phyloP scores from a whole-genome alignment of 2,113 vertebrate genomes.

The Pluvianellus socialis region DNA sequence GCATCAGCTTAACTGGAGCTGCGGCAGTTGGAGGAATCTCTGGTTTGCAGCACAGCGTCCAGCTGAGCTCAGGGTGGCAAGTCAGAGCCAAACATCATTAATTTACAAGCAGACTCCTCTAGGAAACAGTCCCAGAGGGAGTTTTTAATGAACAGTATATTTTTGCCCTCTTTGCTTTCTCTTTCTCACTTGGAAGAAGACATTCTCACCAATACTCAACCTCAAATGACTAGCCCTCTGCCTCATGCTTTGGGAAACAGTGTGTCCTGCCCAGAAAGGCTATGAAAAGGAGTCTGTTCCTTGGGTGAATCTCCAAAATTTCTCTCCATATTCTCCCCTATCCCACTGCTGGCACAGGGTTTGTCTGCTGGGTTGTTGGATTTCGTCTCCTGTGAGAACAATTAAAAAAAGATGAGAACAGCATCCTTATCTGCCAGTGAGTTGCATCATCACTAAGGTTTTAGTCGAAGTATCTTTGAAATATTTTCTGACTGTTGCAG shows the following conservation, averaged over 20 bases:
- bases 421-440: background rate
- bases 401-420: background rate
- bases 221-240: background rate
- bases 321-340: background rate
- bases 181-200: background rate
- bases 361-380: background rate
- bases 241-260: background rate
- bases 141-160: background rate
- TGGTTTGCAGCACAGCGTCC: background rate
- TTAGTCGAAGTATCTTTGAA: background rate
- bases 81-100: background rate
- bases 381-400: background rate
- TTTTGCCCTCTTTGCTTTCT: background rate
- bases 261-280: background rate
- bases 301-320: background rate
- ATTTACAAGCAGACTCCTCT: background rate
- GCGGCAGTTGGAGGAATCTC: background rate
- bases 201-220: background rate
- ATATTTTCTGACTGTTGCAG: background rate
- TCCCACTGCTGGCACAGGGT: fast-evolving
- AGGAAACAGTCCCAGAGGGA: background rate
- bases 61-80: background rate
- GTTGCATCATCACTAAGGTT: background rate
- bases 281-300: background rate
- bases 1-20: background rate